These are phyloP conservation scores for Haliclona indistincta DNA, from an alignment of 37 sponge, comb jelly and placozoan genomes.

Conservation along the genomic window DNA sequence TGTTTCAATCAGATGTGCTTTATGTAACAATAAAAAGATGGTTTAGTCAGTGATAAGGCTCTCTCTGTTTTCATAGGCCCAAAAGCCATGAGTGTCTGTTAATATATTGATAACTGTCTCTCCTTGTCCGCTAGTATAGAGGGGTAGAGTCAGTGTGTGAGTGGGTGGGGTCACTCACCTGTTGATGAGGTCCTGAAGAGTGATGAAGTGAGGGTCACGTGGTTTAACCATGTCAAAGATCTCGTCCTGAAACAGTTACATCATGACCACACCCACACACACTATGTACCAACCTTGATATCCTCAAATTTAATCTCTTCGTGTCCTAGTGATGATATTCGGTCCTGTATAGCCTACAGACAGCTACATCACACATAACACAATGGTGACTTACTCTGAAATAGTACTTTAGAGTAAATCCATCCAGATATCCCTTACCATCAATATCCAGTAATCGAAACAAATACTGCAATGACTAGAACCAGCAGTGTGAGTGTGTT, in stretches of 20 bases:
- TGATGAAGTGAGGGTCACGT: conserved; percentile 61
- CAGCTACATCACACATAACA: not conserved
- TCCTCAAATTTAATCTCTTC: conserved; percentile 90
- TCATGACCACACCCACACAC: not conserved
- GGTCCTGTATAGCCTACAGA: conserved; percentile 86
- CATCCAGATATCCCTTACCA: conserved; percentile 73
- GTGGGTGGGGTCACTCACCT: conserved; percentile 24
- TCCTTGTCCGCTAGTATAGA: conserved; percentile 88
- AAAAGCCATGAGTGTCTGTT: conserved; percentile 95
- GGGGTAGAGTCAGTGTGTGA: not conserved
- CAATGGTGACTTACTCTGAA: conserved; percentile 60
- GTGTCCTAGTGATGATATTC: conserved; percentile 77
- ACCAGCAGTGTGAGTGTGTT: not conserved
- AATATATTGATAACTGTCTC: conserved; percentile 92
- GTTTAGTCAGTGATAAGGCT: conserved; percentile 37
- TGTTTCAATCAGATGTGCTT: not conserved
- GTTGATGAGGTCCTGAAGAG: conserved; percentile 83
- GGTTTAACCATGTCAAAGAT: conserved; percentile 99
- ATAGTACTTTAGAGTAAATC: conserved; percentile 90
- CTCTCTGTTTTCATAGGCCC: conserved; percentile 97
- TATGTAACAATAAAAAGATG: not conserved
- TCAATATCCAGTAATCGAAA: conserved; percentile 91
- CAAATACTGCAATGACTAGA: conserved; percentile 89
- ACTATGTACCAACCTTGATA: conserved; percentile 46
- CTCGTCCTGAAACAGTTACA: conserved; percentile 73